Percentiles rank a stretch among this genome's conserved stretches.
Evolutionary conservation across 2,113 vertebrate species (phyloP).

Genomic region (Pantherophis guttatus): DNA sequence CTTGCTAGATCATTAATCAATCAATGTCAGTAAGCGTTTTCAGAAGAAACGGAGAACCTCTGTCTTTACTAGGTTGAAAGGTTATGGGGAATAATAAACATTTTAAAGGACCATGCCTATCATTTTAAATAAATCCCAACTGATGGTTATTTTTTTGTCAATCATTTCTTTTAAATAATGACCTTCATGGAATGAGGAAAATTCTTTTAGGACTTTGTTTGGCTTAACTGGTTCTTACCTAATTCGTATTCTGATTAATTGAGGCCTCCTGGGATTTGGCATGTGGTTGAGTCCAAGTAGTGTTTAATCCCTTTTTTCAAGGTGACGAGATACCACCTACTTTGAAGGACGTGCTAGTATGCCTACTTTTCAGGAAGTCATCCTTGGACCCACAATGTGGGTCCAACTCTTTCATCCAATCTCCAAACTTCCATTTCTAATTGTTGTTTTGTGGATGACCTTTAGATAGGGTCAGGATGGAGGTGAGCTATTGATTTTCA

Average conservation of each 20-base stretch:
- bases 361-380: neutral
- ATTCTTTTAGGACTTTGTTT: neutral
- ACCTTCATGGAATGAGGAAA: neutral
- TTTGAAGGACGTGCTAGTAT: neutral
- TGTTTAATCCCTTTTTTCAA: neutral
- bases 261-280: neutral
- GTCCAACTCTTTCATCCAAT: neutral
- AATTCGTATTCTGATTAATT: neutral
- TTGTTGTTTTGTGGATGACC: neutral
- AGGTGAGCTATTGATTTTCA: too few species aligned
- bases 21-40: slow-evolving; percentile 3
- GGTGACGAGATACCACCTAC: neutral
- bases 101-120: neutral
- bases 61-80: neutral
- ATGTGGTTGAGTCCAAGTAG: neutral
- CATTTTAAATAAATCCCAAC: neutral
- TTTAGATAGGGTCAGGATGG: neutral
- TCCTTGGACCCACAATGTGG: neutral
- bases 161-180: neutral
- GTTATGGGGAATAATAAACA: slow-evolving; percentile 7
- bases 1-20: slow-evolving; percentile 34
- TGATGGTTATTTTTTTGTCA: neutral
- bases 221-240: neutral
- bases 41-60: slow-evolving; percentile 17
- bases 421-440: neutral